Conservation (phyloP, 2,797 vertebrate genomes). For the Fringilla coelebs region DNA sequence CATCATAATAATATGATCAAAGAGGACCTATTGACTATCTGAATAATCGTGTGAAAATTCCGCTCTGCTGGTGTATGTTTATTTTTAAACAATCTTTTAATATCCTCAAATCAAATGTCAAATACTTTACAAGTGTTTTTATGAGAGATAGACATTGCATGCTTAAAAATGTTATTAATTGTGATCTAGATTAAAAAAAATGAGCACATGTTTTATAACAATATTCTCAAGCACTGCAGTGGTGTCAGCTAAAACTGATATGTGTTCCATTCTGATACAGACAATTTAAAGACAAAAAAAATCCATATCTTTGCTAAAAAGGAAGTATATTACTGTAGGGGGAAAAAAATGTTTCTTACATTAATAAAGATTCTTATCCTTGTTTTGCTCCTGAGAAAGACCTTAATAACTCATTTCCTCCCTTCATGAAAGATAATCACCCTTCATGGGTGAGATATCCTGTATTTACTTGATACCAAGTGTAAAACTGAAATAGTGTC, state of each 20-base stretch:
- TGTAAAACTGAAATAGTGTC: constrained; percentile 73
- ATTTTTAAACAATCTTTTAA: constrained; percentile 67
- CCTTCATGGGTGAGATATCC: constrained; percentile 77
- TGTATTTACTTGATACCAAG: constrained; percentile 71
- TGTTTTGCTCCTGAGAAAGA: constrained; percentile 66
- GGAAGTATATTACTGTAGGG: constrained; percentile 44
- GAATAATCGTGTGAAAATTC: constrained; percentile 65
- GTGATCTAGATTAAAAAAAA: constrained; percentile 67
- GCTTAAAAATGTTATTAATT: constrained; percentile 64
- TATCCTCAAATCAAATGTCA: constrained; percentile 67
- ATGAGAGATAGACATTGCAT: constrained; percentile 45
- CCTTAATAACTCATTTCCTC: constrained; percentile 72
- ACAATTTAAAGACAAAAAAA: constrained; percentile 57
- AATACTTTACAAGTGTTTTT: constrained; percentile 57
- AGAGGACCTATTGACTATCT: constrained; percentile 58
- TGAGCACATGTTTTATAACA: constrained; percentile 42
- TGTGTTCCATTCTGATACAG: constrained; percentile 1
- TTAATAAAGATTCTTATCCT: constrained; percentile 64
- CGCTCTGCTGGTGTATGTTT: constrained; percentile 49
- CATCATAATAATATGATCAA: constrained; percentile 65
- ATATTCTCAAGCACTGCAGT: constrained; percentile 31
- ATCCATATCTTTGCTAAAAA: constrained; percentile 29
- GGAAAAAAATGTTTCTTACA: constrained; percentile 31
- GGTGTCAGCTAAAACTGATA: constrained; percentile 49
- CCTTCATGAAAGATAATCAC: constrained; percentile 72